These are phyloP conservation scores for Papilio polyxenes DNA, from an alignment of 1,140 invertebrate species.

Conservation along the genomic window DNA sequence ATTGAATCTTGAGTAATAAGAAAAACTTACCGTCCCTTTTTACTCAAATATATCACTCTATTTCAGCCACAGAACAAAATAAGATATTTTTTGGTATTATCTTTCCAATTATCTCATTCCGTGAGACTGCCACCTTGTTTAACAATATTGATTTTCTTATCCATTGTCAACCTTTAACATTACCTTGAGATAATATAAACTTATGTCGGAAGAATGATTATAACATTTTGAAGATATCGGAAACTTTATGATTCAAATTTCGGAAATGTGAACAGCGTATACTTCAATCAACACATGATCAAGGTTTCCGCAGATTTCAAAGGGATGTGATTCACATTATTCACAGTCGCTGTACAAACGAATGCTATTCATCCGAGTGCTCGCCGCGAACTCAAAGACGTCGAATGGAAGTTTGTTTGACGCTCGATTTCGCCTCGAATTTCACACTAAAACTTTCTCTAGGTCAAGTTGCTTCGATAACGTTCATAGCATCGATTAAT, in stretches of 20 bases:
- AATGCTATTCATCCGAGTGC: slow-evolving; percentile 18
- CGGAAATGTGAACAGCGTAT: neutral
- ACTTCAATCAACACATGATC: slow-evolving; percentile 8
- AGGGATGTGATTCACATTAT: slow-evolving; percentile 18
- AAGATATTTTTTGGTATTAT: slow-evolving; percentile 49
- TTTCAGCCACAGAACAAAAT: slow-evolving; percentile 1
- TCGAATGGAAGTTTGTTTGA: neutral
- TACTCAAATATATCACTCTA: neutral
- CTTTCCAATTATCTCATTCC: slow-evolving; percentile 57
- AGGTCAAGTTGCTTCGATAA: neutral
- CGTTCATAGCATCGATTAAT: neutral
- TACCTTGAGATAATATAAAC: neutral
- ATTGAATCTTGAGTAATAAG: too few relatives aligned
- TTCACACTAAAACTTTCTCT: slow-evolving; percentile 5
- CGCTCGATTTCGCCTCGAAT: neutral
- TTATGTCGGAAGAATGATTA: neutral
- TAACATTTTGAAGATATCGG: neutral
- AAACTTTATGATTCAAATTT: neutral
- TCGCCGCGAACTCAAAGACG: neutral
- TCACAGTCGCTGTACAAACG: slow-evolving; percentile 17
- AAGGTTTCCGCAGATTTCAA: slow-evolving; percentile 14
- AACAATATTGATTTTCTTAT: slow-evolving; percentile 41
- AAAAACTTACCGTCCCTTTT: neutral
- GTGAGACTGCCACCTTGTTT: slow-evolving; percentile 39
- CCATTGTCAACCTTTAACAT: neutral